These are phyloP conservation scores for Rhagoletis zephyria DNA, from an alignment of 1,140 invertebrate genomes.

Conservation along the genomic window DNA sequence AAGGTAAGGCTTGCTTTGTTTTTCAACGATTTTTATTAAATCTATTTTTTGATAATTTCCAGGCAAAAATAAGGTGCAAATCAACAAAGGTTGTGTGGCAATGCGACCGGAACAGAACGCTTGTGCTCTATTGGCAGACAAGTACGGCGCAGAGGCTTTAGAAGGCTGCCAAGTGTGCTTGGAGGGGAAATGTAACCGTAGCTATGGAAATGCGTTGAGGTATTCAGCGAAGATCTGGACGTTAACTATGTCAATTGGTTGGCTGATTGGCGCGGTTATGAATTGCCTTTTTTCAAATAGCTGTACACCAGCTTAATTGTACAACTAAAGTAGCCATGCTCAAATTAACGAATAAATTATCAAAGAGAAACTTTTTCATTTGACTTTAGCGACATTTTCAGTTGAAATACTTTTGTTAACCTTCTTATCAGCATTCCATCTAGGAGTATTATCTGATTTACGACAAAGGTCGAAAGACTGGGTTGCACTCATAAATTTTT, in stretches of 20 bases:
- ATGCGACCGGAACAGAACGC: background rate
- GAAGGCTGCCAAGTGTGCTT: background rate
- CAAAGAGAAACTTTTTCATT: background rate
- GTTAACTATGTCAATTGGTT: background rate
- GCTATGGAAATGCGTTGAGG: background rate
- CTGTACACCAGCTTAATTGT: too few relatives aligned
- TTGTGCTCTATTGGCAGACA: background rate
- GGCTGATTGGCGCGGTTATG: background rate
- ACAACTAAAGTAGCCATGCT: too few relatives aligned
- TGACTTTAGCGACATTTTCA: background rate
- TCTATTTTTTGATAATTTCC: background rate
- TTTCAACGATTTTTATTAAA: background rate
- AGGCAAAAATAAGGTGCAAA: conserved; percentile 13
- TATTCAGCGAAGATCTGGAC: background rate
- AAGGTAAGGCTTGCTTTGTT: background rate
- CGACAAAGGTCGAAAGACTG: background rate
- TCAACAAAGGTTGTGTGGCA: conserved; percentile 29
- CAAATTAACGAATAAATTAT: background rate
- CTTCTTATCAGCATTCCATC: background rate
- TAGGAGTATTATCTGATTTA: conserved; percentile 8
- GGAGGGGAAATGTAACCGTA: conserved; percentile 15
- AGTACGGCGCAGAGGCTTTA: background rate
- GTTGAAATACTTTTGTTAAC: background rate
- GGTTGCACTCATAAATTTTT: conserved; percentile 8
- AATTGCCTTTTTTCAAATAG: background rate